A percentile compares a stretch with the other conserved stretches of the same genome.
Evolutionary conservation across 1,140 invertebrate species (phyloP).

Genomic region (Octopus sinensis): DNA sequence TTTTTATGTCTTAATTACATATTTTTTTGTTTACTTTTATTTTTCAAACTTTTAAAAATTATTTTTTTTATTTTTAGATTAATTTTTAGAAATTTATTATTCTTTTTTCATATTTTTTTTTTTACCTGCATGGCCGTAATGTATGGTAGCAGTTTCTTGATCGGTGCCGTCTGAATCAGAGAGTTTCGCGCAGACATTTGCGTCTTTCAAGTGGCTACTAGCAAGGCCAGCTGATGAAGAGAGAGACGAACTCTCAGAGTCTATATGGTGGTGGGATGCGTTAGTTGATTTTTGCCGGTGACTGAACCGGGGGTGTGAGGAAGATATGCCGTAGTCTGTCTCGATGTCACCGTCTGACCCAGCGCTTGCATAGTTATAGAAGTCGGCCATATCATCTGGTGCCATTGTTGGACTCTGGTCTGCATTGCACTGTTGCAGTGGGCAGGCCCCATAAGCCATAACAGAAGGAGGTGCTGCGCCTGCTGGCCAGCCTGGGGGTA

Average conservation of each 20-base stretch:
- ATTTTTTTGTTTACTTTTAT: no score
- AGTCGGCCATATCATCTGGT: not conserved
- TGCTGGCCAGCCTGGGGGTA: not conserved
- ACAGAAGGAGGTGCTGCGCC: not conserved
- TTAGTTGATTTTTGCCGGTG: not conserved
- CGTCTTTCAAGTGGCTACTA: not conserved
- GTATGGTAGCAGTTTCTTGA: not conserved
- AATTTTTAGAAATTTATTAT: no score
- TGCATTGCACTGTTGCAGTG: constrained; percentile 4
- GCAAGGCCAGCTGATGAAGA: not conserved
- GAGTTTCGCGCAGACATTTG: not conserved
- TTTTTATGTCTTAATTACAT: no score
- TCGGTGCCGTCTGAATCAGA: not conserved
- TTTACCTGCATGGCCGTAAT: not conserved
- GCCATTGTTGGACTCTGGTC: not conserved
- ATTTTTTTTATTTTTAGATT: no score
- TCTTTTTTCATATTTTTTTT: no score
- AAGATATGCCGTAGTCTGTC: constrained; percentile 4
- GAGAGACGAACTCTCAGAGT: constrained; percentile 1
- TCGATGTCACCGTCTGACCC: constrained; percentile 2
- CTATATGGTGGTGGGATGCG: not conserved
- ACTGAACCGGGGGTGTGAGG: not conserved
- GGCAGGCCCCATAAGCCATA: not conserved
- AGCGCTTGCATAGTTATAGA: not conserved
- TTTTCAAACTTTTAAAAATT: no score